Conservation (phyloP, 2,113 vertebrate species). For the Coturnix japonica region DNA sequence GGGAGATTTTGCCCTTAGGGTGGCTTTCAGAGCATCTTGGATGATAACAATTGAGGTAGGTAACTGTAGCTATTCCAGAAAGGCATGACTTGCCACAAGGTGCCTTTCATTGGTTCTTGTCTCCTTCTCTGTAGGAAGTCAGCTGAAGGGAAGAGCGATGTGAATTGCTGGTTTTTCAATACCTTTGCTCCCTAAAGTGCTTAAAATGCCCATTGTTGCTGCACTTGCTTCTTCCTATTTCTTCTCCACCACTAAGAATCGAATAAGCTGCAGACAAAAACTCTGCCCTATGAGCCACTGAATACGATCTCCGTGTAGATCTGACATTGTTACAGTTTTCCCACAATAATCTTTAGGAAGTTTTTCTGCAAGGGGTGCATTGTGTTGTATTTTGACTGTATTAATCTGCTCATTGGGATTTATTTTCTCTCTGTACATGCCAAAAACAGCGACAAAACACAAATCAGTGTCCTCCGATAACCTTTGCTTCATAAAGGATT, state of each 20-base stretch:
- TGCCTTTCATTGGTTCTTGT: background rate
- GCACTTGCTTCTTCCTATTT: background rate
- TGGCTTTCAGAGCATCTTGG: background rate
- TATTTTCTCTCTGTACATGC: background rate
- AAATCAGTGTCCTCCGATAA: background rate
- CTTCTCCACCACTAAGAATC: background rate
- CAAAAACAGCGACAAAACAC: background rate
- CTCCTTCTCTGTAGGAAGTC: background rate
- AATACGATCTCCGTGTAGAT: background rate
- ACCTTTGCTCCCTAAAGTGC: background rate
- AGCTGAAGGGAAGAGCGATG: background rate
- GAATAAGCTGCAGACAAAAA: background rate
- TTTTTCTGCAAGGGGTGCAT: background rate
- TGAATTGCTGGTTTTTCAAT: background rate
- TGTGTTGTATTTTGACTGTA: background rate
- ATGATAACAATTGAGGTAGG: background rate
- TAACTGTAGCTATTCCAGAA: background rate
- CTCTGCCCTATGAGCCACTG: background rate
- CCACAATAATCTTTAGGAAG: background rate
- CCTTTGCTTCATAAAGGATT: background rate
- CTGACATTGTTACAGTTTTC: background rate
- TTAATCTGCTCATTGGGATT: background rate
- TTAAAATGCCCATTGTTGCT: background rate
- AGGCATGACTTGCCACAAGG: background rate
- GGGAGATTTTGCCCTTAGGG: background rate